Evolutionary conservation across 2,113 vertebrate species (phyloP).

Genomic region (Collichthys lucidus): DNA sequence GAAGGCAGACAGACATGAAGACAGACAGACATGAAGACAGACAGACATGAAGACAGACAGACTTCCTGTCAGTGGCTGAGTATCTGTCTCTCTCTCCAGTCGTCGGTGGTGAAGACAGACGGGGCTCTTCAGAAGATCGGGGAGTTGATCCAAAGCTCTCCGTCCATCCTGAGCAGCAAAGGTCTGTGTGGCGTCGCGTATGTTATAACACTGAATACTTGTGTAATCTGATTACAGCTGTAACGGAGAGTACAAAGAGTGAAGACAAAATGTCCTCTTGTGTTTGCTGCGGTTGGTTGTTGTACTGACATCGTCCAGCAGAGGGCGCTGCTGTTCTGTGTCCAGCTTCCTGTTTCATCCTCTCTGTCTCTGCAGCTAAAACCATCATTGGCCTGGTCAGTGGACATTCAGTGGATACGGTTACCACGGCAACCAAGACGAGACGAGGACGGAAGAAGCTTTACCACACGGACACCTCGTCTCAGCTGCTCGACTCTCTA

Average conservation of each 20-base stretch:
- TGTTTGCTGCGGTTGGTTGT: background rate
- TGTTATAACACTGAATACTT: too few species aligned
- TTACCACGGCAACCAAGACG: slow-evolving; percentile 77
- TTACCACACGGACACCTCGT: slow-evolving; percentile 83
- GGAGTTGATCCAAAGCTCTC: slow-evolving; percentile 88
- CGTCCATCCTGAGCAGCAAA: slow-evolving; percentile 87
- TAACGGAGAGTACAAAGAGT: too few species aligned
- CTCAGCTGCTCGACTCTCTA: slow-evolving; percentile 81
- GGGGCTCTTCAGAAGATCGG: slow-evolving; percentile 87
- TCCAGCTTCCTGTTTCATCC: too few species aligned
- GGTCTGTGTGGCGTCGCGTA: slow-evolving; percentile 75
- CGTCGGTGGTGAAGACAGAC: slow-evolving; percentile 79
- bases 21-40: too few species aligned
- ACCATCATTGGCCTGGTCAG: slow-evolving; percentile 85
- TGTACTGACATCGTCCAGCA: background rate
- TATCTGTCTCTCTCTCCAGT: slow-evolving; percentile 28
- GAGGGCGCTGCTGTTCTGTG: background rate
- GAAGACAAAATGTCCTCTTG: too few species aligned
- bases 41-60: too few species aligned
- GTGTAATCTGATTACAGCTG: too few species aligned
- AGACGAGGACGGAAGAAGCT: slow-evolving; percentile 88
- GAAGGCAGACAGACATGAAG: too few species aligned
- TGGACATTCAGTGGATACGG: slow-evolving; percentile 74
- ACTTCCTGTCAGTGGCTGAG: background rate
- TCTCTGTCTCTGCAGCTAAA: slow-evolving; percentile 82